phyloP scores from a whole-genome alignment of 2,797 vertebrate genomes.

The Epinephelus malabaricus region DNA sequence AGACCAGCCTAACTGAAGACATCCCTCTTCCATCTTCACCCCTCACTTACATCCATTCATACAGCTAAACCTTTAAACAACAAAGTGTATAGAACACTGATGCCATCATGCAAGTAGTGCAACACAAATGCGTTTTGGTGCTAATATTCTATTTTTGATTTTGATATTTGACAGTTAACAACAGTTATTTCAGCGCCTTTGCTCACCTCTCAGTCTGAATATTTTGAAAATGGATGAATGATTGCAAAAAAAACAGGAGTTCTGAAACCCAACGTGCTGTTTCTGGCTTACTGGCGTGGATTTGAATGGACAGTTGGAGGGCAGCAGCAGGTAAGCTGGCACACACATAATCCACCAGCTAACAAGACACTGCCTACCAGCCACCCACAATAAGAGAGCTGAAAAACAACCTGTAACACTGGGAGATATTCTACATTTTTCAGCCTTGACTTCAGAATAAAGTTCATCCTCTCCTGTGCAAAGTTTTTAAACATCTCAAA shows the following conservation, averaged over 20 bases:
- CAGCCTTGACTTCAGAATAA: not conserved
- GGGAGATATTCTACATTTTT: not conserved
- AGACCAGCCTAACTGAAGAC: no score
- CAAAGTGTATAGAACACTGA: not conserved
- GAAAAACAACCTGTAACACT: not conserved
- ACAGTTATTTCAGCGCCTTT: not conserved
- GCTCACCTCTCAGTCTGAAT: not conserved
- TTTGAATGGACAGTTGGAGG: slow-evolving; percentile 78
- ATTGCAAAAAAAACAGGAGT: not conserved
- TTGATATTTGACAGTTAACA: not conserved
- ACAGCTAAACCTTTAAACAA: no score
- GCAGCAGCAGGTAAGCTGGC: slow-evolving; percentile 92
- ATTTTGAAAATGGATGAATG: not conserved
- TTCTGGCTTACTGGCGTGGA: slow-evolving; percentile 15
- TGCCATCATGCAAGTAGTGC: not conserved
- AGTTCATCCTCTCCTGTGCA: not conserved
- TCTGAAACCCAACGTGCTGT: not conserved
- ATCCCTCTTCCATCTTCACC: no score
- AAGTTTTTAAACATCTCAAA: not conserved
- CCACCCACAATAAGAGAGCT: slow-evolving; percentile 74
- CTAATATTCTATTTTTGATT: not conserved
- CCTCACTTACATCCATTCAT: no score
- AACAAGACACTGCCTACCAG: slow-evolving; percentile 94
- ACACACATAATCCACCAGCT: slow-evolving; percentile 87
- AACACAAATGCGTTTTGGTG: not conserved